Percentiles rank a stretch among this genome's conserved stretches.
phyloP scores from a whole-genome alignment of 2,888 invertebrate species.

The Heliconius erato region DNA sequence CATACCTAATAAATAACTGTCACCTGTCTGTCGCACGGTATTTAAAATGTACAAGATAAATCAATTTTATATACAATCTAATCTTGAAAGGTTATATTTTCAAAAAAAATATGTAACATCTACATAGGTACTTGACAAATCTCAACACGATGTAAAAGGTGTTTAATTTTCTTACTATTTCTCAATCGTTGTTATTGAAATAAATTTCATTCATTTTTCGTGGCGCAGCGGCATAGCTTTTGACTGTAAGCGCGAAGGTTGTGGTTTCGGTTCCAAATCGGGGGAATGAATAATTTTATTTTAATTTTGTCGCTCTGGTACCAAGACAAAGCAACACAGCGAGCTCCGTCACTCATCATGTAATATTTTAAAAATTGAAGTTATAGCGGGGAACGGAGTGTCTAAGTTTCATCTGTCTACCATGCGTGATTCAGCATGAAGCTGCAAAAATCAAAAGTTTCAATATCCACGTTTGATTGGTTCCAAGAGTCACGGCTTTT shows the following conservation, averaged over 20 bases:
- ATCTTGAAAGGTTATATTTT: background rate
- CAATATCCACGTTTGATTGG: no score
- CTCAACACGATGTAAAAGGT: no score
- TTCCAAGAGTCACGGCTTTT: no score
- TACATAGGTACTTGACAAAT: no score
- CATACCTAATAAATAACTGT: background rate
- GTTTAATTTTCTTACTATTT: no score
- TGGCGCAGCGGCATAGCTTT: background rate
- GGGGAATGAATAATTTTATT: background rate
- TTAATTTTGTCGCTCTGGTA: background rate
- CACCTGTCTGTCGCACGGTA: background rate
- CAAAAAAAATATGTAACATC: background rate
- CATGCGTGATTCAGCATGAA: no score
- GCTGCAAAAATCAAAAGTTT: no score
- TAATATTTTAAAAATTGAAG: no score
- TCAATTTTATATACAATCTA: background rate
- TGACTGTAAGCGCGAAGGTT: background rate
- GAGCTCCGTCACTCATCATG: no score
- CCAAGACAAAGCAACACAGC: background rate
- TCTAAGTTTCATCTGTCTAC: no score
- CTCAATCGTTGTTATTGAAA: no score
- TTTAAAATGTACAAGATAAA: background rate
- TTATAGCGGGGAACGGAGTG: no score
- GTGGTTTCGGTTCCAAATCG: background rate
- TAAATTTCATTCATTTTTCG: background rate